Evolutionary conservation across 2,113 vertebrate species (phyloP), one percentile per base, ranked within the genome.

Genomic region (Stercorarius parasiticus): DNA sequence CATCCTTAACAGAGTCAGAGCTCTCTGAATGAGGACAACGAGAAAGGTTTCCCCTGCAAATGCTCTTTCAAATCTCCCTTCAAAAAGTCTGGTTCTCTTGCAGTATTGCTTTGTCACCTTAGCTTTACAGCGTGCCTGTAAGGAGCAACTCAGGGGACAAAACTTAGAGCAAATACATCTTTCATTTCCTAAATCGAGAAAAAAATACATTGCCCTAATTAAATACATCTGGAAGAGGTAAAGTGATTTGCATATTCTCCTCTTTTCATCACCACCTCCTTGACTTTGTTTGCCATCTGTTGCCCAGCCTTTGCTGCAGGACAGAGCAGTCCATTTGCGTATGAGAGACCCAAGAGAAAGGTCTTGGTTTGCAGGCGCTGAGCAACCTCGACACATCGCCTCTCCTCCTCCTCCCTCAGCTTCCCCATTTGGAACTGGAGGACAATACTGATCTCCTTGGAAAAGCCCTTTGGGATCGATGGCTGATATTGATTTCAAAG

Each of bases 381-480:
- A 70, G 30, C 30, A 77, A 29, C 16, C 10, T 22, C 2, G 0
- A 10, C n/a, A 15, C 10, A 21, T 4, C 2, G 0, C 19, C 26
- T n/a, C 27, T 50, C n/a, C 45, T 84, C 34, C 50, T 30, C 11
- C 11, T 74, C 50, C 30, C 38, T 59, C 90, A n/a, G 19, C 45
- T 45, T 36, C 23, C 26, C 22, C 11, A 2, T 49, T 23, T 83
- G 76, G 58, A 86, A 10, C n/a, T 25, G 38, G 5, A 65, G 53
- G 38, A 29, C 22, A 40, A 22, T 9, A 36, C 18, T 27, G 11
- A 76, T 36, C 62, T 81, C 82, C 40, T 74, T 66, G 45, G 40
- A 66, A 84, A 78, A 77, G 34, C 15, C 29, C 45, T 40, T 53
- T 77, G 26, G 62, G 56, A 45, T 38, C 1, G 1, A n/a, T 25